A percentile compares a stretch with the other conserved stretches of the same genome.
These are phyloP conservation scores for Takifugu bimaculatus DNA, from an alignment of 2,113 vertebrate species.

Conservation along the genomic window DNA sequence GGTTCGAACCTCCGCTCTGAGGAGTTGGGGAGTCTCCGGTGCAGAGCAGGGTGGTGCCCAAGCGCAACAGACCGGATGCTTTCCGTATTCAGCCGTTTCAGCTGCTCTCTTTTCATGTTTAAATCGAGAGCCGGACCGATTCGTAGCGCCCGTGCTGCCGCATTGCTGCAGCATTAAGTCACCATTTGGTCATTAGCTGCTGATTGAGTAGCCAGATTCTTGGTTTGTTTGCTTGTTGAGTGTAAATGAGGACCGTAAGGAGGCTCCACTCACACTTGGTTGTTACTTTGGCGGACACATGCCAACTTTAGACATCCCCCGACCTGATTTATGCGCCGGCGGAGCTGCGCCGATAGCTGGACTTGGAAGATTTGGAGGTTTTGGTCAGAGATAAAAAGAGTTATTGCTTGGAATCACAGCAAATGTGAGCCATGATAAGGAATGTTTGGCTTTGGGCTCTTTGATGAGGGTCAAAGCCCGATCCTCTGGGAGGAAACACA, in stretches of 20 bases:
- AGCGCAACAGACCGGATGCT: too few species aligned
- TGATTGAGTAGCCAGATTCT: not conserved
- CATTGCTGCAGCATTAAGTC: not conserved
- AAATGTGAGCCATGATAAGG: not conserved
- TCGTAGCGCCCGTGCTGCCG: too few species aligned
- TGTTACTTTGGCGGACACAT: constrained; percentile 62
- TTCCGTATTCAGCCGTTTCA: too few species aligned
- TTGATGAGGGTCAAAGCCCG: not conserved
- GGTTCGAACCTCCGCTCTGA: constrained; percentile 23
- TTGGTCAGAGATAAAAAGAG: too few species aligned
- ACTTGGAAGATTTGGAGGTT: too few species aligned
- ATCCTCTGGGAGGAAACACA: too few species aligned
- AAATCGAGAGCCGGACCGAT: too few species aligned
- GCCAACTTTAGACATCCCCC: constrained; percentile 40
- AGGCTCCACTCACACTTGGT: constrained; percentile 51
- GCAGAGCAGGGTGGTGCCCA: not conserved
- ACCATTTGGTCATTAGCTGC: not conserved
- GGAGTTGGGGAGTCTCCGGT: not conserved
- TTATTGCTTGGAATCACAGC: too few species aligned
- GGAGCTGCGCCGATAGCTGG: not conserved
- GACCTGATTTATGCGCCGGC: constrained; percentile 21
- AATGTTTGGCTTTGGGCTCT: not conserved
- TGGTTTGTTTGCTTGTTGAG: constrained; percentile 36
- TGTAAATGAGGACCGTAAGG: constrained; percentile 52
- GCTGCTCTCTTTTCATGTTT: too few species aligned